Percentiles rank a stretch among this genome's conserved stretches.
These are phyloP conservation scores for Corynorhinus townsendii DNA, from an alignment of 2,113 vertebrate species.

Conservation along the genomic window DNA sequence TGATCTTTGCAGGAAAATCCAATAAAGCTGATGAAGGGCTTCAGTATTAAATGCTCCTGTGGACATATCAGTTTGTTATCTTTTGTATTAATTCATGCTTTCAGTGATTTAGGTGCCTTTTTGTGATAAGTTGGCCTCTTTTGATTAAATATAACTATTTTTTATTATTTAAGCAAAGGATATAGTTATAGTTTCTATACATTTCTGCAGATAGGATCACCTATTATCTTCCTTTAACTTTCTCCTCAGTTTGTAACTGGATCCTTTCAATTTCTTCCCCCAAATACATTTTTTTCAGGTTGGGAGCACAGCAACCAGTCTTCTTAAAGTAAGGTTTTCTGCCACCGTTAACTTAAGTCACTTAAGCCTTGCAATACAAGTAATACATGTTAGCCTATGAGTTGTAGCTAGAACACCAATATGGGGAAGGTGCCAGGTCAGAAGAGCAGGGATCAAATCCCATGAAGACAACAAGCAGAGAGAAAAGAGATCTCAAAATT, in stretches of 20 bases:
- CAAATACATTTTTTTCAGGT: constrained; percentile 10
- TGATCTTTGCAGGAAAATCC: constrained; percentile 47
- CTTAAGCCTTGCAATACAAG: neutral
- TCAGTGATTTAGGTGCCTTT: constrained; percentile 3
- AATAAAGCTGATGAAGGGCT: constrained; percentile 51
- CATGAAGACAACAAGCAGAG: neutral
- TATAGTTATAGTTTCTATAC: constrained; percentile 27
- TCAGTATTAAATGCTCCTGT: constrained; percentile 18
- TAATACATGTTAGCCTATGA: neutral
- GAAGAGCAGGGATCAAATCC: neutral
- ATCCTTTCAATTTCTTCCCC: neutral
- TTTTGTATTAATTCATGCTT: constrained; percentile 5
- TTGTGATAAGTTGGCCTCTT: neutral
- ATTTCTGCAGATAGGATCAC: constrained; percentile 19
- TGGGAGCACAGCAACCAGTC: neutral
- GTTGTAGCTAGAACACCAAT: neutral
- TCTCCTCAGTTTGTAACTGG: neutral
- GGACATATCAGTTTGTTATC: constrained; percentile 30
- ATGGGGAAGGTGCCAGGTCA: neutral
- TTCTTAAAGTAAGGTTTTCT: neutral
- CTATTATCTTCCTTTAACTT: neutral
- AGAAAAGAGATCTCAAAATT: neutral
- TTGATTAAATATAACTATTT: constrained; percentile 25
- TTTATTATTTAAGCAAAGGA: constrained; percentile 39
- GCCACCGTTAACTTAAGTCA: neutral